These are phyloP conservation scores for Trissolcus brochymenae DNA, from an alignment of 2,888 invertebrate species.

Conservation along the genomic window DNA sequence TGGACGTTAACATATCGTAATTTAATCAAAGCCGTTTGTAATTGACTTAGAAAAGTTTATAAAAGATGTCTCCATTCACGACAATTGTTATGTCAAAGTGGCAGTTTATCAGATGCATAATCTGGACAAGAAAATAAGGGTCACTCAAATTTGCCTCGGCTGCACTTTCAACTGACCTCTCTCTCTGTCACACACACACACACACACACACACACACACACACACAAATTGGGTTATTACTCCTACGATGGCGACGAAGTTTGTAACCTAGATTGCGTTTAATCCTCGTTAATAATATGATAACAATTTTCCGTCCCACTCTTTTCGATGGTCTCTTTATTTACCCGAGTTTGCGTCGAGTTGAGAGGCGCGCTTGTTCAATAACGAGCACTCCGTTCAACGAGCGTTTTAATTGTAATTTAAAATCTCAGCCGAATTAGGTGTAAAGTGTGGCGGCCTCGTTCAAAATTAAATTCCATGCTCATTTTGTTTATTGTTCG, in stretches of 20 bases:
- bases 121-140: no score
- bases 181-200: neutral
- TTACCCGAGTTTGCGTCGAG: constrained; percentile 12
- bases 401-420: constrained; percentile 24
- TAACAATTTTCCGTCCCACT: constrained; percentile 37
- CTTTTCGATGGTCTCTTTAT: constrained; percentile 3
- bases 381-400: constrained; percentile 17
- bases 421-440: constrained; percentile 13
- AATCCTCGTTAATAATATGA: constrained; percentile 38
- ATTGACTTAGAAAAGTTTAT: no score
- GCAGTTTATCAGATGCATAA: no score
- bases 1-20: no score
- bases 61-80: no score
- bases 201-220: no score
- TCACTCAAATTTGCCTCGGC: no score
- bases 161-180: no score
- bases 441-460: constrained; percentile 5
- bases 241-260: constrained; percentile 19
- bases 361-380: constrained; percentile 13
- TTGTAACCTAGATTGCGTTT: constrained; percentile 36
- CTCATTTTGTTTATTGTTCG: no score
- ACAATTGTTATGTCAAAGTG: no score
- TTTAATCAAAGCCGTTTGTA: no score
- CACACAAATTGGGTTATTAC: constrained; percentile 44
- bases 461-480: no score